phyloP scores from a whole-genome alignment of 2,888 invertebrate species.

The Macrosiphum euphorbiae region DNA sequence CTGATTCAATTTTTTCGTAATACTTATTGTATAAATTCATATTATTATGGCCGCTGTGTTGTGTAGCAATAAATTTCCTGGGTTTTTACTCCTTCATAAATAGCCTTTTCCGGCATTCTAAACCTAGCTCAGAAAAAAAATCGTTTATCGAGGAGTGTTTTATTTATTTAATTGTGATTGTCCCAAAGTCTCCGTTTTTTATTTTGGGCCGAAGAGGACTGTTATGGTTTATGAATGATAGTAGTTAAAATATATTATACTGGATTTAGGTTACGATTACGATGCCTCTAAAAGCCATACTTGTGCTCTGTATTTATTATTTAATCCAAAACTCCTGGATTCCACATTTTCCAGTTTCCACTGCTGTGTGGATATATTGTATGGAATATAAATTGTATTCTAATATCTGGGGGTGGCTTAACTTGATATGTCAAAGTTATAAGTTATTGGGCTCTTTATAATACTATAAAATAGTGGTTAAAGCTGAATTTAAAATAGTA shows the following conservation, averaged over 20 bases:
- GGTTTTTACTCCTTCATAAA: neutral
- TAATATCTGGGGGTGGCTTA: too few relatives aligned
- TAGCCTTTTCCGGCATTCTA: neutral
- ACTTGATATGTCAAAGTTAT: too few relatives aligned
- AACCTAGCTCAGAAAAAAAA: neutral
- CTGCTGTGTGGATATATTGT: neutral
- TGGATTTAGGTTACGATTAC: neutral
- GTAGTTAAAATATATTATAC: neutral
- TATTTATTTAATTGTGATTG: neutral
- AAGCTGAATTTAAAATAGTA: neutral
- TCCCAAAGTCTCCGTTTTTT: neutral
- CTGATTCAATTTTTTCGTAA: neutral
- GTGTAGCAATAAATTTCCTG: neutral
- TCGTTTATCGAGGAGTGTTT: neutral
- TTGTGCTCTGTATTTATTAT: neutral
- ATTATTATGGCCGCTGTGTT: neutral
- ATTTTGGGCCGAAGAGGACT: neutral
- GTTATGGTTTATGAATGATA: too few relatives aligned
- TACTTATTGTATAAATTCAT: neutral
- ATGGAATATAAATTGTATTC: too few relatives aligned
- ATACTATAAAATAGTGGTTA: neutral
- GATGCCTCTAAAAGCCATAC: neutral
- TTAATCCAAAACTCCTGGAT: neutral
- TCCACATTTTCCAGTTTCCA: neutral
- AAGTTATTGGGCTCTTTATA: neutral